Conservation (phyloP, 2,113 vertebrate genomes). For the Cathartes aura region DNA sequence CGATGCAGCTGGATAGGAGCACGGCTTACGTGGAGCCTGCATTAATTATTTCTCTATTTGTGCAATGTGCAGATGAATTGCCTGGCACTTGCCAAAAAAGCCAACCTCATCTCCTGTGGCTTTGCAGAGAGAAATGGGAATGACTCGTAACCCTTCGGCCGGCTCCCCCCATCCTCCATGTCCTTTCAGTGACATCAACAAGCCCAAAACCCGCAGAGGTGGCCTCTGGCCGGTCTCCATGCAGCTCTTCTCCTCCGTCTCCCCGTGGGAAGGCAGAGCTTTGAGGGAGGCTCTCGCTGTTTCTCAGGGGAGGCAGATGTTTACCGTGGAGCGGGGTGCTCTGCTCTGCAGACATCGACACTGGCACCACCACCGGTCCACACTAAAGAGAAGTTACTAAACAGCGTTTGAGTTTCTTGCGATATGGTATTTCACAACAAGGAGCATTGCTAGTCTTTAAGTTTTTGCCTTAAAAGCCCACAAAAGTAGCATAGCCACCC, state of each 20-base stretch:
- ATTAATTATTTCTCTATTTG: not conserved
- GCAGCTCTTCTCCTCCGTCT: rapidly evolving
- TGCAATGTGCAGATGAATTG: not conserved
- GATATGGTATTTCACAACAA: rapidly evolving
- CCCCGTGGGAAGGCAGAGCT: not conserved
- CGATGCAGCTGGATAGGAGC: not conserved
- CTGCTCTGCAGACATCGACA: not conserved
- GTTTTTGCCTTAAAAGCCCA: not conserved
- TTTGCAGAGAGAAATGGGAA: not conserved
- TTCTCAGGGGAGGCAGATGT: not conserved
- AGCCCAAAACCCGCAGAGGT: not conserved
- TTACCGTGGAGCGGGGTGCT: rapidly evolving
- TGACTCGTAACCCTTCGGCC: not conserved
- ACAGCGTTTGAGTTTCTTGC: rapidly evolving
- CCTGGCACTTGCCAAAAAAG: not conserved
- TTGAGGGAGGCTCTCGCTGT: not conserved
- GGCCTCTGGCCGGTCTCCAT: not conserved
- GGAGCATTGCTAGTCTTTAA: not conserved
- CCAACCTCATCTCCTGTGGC: not conserved
- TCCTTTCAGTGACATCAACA: not conserved
- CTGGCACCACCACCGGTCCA: not conserved
- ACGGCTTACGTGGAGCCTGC: not conserved
- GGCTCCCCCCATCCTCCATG: not conserved
- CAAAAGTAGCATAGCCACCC: not conserved
- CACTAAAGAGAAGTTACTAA: not conserved